phyloP scores from a whole-genome alignment of 2,113 vertebrate genomes.

The Terrapene triunguis region DNA sequence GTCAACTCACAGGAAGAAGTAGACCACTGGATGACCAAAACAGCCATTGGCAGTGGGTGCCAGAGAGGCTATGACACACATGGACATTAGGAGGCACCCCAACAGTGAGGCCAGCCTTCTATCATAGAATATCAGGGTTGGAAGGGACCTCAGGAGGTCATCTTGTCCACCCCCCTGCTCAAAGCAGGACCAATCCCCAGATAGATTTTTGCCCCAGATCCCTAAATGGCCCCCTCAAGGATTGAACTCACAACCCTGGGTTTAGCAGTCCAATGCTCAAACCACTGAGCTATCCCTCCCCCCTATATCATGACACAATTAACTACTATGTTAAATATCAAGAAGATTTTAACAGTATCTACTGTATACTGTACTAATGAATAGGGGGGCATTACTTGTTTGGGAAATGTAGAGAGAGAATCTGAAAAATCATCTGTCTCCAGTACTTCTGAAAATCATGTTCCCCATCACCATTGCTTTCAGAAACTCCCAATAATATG shows the following conservation, averaged over 20 bases:
- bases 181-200: too few species aligned
- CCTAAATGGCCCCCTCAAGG: too few species aligned
- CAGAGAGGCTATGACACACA: not conserved
- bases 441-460: not conserved
- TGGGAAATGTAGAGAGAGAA: not conserved
- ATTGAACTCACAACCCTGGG: too few species aligned
- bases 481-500: not conserved
- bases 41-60: not conserved
- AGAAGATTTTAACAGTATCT: not conserved
- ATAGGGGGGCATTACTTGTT: not conserved
- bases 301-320: not conserved
- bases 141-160: too few species aligned
- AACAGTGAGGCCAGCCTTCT: not conserved
- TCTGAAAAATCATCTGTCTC: not conserved
- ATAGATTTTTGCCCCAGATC: too few species aligned
- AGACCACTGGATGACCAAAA: not conserved
- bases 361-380: too few species aligned
- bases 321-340: not conserved
- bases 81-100: too few species aligned
- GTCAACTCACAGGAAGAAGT: not conserved
- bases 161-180: too few species aligned
- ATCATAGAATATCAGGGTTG: too few species aligned
- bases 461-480: not conserved
- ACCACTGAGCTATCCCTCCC: too few species aligned
- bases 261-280: too few species aligned